Evolutionary conservation across 2,797 vertebrate species (phyloP), one percentile per base, ranked within the genome.

Genomic region (Botia almorhae): DNA sequence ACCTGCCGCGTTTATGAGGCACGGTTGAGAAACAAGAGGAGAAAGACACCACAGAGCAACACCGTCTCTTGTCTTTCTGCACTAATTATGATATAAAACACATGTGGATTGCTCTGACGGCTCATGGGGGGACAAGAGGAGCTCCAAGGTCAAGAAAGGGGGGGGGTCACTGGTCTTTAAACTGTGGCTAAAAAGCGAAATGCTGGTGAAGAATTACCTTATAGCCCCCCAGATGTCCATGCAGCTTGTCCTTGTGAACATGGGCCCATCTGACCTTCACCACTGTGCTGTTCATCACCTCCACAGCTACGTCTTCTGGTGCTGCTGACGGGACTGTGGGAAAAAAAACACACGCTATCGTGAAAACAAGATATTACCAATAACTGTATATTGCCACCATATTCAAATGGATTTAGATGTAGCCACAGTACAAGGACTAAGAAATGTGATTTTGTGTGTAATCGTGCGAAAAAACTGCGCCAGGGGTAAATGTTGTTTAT

Each of bases 221-320:
- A 91, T 99, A 98, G 90, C 98, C 98, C 91, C 91, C 94, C 84
- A 99, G 95, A 90, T 95, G 96, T 83, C 98, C 98, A 26, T 95
- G 95, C 69, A 99, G 91, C 92, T 95, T 95, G 92, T 99, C 97
- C 91, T 96, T 96, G 77, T 95, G 95, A 82, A 99, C 92, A 56
- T 90, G 90, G 2, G 88, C 91, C 98, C 98, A 99, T 89, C 87
- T 95, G 87, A 97, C 97, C 90, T 94, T 94, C 81, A 94, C 93
- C 86, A 96, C 80, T 0, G 96, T 96, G 90, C 94, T 95, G 93
- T 99, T 98, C 87, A 97, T 80, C 82, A 96, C 85, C 36, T 95
- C 92, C 88, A 98, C 96, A 0, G 88, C 87, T 5, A 97, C 94
- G 3, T 96, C 84, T 0, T 93, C 91, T 19, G 98, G 98, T 39